Evolutionary conservation across 2,113 vertebrate genomes (phyloP).

Genomic region (Fregetta grallaria): DNA sequence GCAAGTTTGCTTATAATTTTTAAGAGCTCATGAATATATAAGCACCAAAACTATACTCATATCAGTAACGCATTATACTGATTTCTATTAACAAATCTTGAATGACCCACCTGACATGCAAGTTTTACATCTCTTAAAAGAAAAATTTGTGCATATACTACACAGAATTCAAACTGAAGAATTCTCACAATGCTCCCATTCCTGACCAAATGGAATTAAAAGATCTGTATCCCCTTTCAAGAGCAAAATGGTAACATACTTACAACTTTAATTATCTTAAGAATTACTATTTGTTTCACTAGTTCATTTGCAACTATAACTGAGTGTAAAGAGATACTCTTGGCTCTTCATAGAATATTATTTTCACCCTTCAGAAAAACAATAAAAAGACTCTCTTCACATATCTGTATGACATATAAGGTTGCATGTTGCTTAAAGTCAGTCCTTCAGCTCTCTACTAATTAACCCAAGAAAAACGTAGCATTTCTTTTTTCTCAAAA

Average conservation of each 20-base stretch:
- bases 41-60: background rate
- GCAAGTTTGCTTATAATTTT: background rate
- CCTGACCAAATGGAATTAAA: background rate
- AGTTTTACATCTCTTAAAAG: background rate
- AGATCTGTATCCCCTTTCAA: background rate
- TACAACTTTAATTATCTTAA: background rate
- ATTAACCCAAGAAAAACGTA: background rate
- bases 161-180: background rate
- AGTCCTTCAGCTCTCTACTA: background rate
- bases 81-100: background rate
- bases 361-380: background rate
- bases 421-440: background rate
- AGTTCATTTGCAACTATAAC: background rate
- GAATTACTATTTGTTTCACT: background rate
- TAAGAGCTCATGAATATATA: background rate
- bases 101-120: background rate
- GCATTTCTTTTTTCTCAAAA: background rate
- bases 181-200: background rate
- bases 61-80: background rate
- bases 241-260: background rate
- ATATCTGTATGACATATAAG: background rate
- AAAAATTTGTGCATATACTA: background rate
- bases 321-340: background rate
- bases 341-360: background rate
- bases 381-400: background rate